phyloP scores from a whole-genome alignment of 2,113 vertebrate species.

The cat (Felis catus) region DNA sequence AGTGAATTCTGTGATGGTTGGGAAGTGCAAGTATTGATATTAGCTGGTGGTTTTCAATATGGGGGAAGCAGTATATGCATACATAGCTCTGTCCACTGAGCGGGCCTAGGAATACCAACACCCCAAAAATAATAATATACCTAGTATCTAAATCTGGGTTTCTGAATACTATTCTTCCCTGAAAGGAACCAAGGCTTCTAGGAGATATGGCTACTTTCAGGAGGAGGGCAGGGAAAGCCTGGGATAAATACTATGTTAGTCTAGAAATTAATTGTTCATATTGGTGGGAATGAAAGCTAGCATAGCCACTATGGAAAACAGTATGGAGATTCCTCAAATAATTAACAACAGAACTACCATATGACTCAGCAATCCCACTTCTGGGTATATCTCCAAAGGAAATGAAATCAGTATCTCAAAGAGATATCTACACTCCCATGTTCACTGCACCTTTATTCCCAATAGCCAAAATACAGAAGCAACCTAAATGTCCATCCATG shows the following conservation, averaged over 20 bases:
- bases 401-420: neutral
- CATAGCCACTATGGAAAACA: neutral
- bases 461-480: neutral
- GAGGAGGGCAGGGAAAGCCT: neutral
- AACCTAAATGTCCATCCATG: neutral
- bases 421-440: neutral
- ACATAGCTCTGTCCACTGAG: neutral
- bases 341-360: neutral
- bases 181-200: neutral
- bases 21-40: neutral
- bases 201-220: neutral
- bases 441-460: neutral
- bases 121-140: neutral
- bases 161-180: neutral
- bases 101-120: neutral
- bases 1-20: neutral
- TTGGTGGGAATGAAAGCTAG: neutral
- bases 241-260: neutral
- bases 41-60: neutral
- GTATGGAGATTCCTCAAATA: neutral
- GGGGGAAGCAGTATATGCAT: neutral
- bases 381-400: neutral
- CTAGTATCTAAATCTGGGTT: neutral
- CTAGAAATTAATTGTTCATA: neutral
- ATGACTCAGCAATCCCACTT: neutral